Base-by-base conservation (phyloP, 1,140 invertebrate genomes). In the Ladona fulva region DNA sequence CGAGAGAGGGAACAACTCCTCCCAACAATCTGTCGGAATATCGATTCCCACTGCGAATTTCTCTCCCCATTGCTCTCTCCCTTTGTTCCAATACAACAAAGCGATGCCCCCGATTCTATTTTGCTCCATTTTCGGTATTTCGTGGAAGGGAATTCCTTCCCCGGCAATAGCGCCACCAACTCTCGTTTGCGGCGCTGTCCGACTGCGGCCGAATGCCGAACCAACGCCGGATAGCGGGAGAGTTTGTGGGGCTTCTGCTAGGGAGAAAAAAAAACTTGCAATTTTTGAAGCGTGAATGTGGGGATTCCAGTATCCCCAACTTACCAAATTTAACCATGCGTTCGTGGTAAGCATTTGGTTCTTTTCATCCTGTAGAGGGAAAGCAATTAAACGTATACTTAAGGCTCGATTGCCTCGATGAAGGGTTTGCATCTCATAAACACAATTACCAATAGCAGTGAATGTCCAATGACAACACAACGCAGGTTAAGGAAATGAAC, bases 281-380 rank as follows among this genome's bases (percentile, higher is more conserved):
- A 76, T 10, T 14, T 75, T 76, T 37, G 16, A 66, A 66, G 52
- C 52, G 52, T 66, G 52, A 66, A 66, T 19, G 12, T 66, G 52
- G n/a, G 52, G n/a, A 22, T 22, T 3, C 16, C 14, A 22, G 3
- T 66, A 12, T 22, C 52, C 52, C 42, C 87, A 87, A 95, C 95
- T 95, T 92, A 97, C 95, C 94, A 97, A 91, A 89, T 96, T 96
- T 83, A 97, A 91, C 95, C 96, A 97, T 85, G 95, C 93, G 89
- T 97, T 97, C 86, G 95, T 96, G 83, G 95, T 96, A 84, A 97
- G 90, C 86, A 97, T 96, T 90, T 97, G 95, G 90, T 93, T 93
- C 84, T 93, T 93, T 85, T 93, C 92, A 84, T 93, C 92, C 91
- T 93, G 84, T 42, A 86, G 82, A 84, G 78, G 42, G 81, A 79